A percentile compares a stretch with the other conserved stretches of the same genome.
These are phyloP conservation scores for Mactromeris polynyma DNA, from an alignment of 2,888 invertebrate species.

Conservation along the genomic window DNA sequence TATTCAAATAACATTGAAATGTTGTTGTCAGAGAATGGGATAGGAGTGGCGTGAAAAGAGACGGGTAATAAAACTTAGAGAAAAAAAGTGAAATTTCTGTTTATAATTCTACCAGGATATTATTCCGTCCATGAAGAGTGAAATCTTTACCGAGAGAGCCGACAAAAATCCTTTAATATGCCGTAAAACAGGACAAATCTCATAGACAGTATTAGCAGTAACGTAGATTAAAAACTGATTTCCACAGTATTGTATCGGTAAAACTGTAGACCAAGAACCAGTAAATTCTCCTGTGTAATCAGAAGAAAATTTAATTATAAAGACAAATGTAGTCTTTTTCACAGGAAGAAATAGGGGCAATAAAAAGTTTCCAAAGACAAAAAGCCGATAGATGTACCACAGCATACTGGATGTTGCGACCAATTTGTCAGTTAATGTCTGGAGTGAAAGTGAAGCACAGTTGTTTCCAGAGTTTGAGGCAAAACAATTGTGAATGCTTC, in stretches of 20 bases:
- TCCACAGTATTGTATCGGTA: neutral
- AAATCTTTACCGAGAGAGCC: neutral
- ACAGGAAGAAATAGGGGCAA: neutral
- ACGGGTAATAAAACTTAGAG: too few species aligned
- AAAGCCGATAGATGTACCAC: neutral
- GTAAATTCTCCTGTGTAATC: neutral
- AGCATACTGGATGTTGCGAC: neutral
- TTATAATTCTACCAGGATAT: too few species aligned
- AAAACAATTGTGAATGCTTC: too few species aligned
- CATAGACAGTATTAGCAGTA: neutral
- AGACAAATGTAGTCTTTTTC: neutral
- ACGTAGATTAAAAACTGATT: neutral
- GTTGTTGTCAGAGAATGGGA: too few species aligned
- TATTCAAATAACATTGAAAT: neutral
- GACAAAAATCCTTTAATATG: neutral
- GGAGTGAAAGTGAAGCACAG: neutral
- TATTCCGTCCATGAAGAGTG: too few species aligned
- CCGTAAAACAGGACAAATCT: neutral
- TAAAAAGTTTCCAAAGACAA: constrained; percentile 13
- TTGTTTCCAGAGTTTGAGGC: too few species aligned
- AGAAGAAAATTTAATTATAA: neutral
- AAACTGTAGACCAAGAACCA: neutral
- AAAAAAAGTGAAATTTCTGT: too few species aligned
- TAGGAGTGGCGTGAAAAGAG: too few species aligned
- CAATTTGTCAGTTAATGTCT: neutral